Base-by-base conservation (phyloP, 35 echinoderm and acorn worm genomes). In the Apostichopus parvimensis region DNA sequence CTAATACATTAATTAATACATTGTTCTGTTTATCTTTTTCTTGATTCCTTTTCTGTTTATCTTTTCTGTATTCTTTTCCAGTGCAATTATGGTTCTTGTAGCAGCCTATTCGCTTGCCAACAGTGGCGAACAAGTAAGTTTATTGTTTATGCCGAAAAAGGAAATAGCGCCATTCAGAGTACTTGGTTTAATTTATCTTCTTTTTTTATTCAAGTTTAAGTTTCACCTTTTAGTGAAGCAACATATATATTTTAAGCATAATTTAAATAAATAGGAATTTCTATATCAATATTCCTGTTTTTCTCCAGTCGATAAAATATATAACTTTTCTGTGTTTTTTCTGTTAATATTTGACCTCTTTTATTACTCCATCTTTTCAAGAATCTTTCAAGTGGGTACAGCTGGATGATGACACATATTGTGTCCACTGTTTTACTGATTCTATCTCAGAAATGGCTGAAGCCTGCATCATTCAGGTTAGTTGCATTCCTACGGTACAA, bases 81-180 rank as follows among this genome's bases (percentile, higher is more conserved):
- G 89, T 91, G 89, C 89, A 91, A 91, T 91, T 77, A 91, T 91
- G 89, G 58, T 91, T 53, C 70, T 77, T 77, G 89, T 13, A n/a
- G 15, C 89, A 57, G 54, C 72, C 7, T 91, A 60, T 52, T 26
- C 89, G 12, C 34, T 15, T 34, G 28, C 28, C 28, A 34, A 34
- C 28, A 34, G 28, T 34, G 28, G 28, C 28, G 2, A 34, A 34
- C 28, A 34, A 34, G 28, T 34, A 34, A 34, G 28, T 1, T 1
- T 34, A 34, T 34, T 25, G 24, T 25, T 78, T 1, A 45, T 45
- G 34, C 34, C 34, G 34, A 45, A 45, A 45, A 45, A 45, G 34
- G 34, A 45, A 45, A 45, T 34, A 45, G 2, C 34, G 34, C 34
- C 34, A 45, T 45, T 45, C 2, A 45, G 2, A 45, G 34, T 45